Conservation (phyloP, 2,888 invertebrate species). For the Agrochola macilenta region DNA sequence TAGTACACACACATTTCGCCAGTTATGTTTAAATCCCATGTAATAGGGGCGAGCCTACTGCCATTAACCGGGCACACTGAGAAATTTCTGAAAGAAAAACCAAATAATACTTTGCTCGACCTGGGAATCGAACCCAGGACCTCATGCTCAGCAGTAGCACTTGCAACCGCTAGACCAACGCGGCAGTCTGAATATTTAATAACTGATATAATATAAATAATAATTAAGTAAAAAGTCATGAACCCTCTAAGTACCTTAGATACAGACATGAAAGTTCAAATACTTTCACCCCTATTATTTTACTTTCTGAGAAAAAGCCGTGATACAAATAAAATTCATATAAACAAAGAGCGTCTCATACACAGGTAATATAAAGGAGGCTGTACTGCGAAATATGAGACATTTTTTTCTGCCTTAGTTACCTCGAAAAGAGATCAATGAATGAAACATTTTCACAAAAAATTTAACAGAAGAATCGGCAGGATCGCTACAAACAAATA, state of each 20-base stretch:
- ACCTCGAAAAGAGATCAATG: constrained; percentile 52
- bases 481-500: constrained; percentile 26
- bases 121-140: too few species aligned
- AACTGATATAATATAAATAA: background rate
- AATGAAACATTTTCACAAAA: constrained; percentile 62
- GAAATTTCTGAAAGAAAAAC: too few species aligned
- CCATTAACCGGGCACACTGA: too few species aligned
- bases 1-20: too few species aligned
- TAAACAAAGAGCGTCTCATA: constrained; percentile 10
- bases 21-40: too few species aligned
- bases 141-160: too few species aligned
- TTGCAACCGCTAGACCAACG: too few species aligned
- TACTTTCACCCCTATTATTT: constrained; percentile 1
- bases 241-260: background rate
- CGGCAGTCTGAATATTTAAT: background rate
- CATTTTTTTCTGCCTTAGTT: constrained; percentile 49
- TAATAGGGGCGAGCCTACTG: too few species aligned
- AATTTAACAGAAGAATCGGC: constrained; percentile 57
- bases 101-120: too few species aligned
- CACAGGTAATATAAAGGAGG: constrained; percentile 2
- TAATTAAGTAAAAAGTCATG: background rate
- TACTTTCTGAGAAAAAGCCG: constrained; percentile 8
- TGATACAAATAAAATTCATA: constrained; percentile 22
- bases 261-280: background rate
- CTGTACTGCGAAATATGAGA: constrained; percentile 34